Evolutionary conservation across 2,888 invertebrate species (phyloP).

Genomic region (Galeruca laticollis): DNA sequence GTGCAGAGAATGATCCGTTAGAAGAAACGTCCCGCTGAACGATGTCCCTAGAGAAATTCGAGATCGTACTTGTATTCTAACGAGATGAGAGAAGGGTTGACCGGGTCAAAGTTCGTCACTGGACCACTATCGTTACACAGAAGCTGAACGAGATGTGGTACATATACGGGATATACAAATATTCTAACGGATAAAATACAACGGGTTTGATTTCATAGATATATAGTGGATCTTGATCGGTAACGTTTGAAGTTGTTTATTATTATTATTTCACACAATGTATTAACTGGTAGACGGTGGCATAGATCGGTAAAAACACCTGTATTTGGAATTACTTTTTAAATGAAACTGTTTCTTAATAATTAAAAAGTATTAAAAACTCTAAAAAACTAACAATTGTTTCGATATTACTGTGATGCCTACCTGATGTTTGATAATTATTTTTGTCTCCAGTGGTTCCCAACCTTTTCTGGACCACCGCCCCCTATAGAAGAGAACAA

Average conservation of each 20-base stretch:
- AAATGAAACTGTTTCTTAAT: no score
- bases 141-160: constrained; percentile 11
- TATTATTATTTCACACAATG: not conserved
- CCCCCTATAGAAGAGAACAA: no score
- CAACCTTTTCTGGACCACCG: no score
- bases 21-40: not conserved
- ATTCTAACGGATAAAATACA: constrained; percentile 19
- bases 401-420: no score
- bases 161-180: not conserved
- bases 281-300: not conserved
- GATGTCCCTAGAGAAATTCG: constrained; percentile 16
- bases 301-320: no score
- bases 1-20: not conserved
- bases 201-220: constrained; percentile 14
- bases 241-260: not conserved
- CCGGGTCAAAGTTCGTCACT: constrained; percentile 22
- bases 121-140: constrained; percentile 14
- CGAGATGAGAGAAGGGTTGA: constrained; percentile 23
- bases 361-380: no score
- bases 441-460: no score
- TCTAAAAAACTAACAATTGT: no score
- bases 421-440: no score
- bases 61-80: not conserved
- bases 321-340: no score
- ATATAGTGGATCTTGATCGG: not conserved